phyloP scores from a whole-genome alignment of 1,140 invertebrate species.

The Zaprionus inermis region DNA sequence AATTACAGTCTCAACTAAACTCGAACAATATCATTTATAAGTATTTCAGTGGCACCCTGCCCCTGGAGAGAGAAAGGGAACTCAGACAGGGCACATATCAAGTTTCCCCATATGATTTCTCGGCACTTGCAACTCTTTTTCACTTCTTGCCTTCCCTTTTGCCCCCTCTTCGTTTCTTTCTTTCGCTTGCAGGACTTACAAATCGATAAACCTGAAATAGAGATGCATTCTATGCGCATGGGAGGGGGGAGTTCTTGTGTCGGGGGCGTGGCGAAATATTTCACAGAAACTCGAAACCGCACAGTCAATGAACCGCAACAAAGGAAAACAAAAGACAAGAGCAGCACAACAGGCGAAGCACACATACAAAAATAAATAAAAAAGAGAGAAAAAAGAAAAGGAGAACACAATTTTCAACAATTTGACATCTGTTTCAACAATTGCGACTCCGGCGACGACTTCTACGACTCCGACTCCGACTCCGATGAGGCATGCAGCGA shows the following conservation, averaged over 20 bases:
- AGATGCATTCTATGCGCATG: constrained; percentile 26
- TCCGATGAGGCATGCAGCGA: constrained; percentile 48
- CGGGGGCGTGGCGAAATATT: constrained; percentile 37
- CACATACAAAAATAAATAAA: constrained; percentile 62
- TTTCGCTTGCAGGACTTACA: constrained; percentile 17
- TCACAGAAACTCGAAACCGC: constrained; percentile 74
- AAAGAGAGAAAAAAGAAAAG: constrained; percentile 26
- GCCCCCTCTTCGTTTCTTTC: background rate
- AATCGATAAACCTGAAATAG: constrained; percentile 44
- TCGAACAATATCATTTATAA: background rate
- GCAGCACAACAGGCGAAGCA: constrained; percentile 20
- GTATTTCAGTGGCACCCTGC: background rate
- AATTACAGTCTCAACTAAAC: background rate
- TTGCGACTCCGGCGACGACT: constrained; percentile 24
- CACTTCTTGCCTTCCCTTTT: background rate
- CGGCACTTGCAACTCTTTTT: constrained; percentile 25
- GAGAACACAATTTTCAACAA: constrained; percentile 66
- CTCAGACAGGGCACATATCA: constrained; percentile 18
- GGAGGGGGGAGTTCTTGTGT: constrained; percentile 7
- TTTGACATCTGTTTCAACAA: constrained; percentile 81
- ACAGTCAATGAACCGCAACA: constrained; percentile 79
- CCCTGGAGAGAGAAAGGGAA: background rate
- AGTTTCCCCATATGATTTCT: constrained; percentile 14
- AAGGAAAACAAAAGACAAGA: constrained; percentile 67
- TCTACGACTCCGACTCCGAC: constrained; percentile 50